Evolutionary conservation across 2,113 vertebrate genomes (phyloP).

Genomic region (Oxyura jamaicensis): DNA sequence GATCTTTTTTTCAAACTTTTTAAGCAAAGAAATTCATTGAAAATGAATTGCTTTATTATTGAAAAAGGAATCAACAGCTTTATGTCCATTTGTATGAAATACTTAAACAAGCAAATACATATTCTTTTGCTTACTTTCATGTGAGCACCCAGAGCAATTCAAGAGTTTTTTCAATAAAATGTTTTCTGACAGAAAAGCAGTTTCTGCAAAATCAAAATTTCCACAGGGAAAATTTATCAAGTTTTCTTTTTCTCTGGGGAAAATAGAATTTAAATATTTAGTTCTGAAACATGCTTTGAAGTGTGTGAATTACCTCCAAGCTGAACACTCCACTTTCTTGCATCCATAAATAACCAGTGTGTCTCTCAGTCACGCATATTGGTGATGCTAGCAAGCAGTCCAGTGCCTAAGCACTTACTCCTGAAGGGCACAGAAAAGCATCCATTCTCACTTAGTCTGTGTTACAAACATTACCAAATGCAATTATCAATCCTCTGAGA

Average conservation of each 20-base stretch:
- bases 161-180: constrained; percentile 4
- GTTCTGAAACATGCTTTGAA: constrained; percentile 46
- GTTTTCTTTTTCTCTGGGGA: constrained; percentile 26
- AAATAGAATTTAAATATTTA: constrained; percentile 51
- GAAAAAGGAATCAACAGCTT: background rate
- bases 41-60: background rate
- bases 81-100: background rate
- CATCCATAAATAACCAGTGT: constrained; percentile 22
- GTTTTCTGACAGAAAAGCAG: constrained; percentile 50
- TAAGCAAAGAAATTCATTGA: background rate
- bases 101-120: background rate
- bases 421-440: background rate
- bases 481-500: background rate
- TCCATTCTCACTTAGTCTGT: background rate
- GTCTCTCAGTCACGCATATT: background rate
- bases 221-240: constrained; percentile 38
- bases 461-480: background rate
- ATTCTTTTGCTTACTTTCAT: background rate
- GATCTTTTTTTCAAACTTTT: background rate
- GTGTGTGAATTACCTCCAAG: constrained; percentile 43
- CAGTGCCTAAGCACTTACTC: background rate
- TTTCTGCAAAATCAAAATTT: constrained; percentile 59
- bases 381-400: background rate
- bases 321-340: constrained; percentile 31
- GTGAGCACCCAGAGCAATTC: constrained; percentile 17